phyloP scores from a whole-genome alignment of 2,888 invertebrate species.

The Amblyjoppa proteus region DNA sequence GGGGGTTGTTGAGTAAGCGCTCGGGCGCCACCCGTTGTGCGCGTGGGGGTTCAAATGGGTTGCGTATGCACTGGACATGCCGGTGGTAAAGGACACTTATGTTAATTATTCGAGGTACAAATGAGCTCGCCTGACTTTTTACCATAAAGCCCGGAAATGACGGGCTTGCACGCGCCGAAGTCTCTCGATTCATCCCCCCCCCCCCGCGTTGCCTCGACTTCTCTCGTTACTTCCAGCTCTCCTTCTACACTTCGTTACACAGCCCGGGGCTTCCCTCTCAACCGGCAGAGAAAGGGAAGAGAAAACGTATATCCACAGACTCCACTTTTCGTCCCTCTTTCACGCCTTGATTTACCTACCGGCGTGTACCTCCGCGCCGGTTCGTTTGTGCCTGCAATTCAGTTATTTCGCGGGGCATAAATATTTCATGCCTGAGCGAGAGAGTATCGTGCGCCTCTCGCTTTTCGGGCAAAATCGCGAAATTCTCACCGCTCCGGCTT shows the following conservation, averaged over 20 bases:
- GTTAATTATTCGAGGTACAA: slow-evolving; percentile 79
- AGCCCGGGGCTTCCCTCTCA: slow-evolving; percentile 24
- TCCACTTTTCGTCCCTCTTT: slow-evolving; percentile 66
- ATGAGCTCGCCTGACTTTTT: slow-evolving; percentile 78
- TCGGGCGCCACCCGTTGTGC: slow-evolving; percentile 28
- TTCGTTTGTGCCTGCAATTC: slow-evolving; percentile 79
- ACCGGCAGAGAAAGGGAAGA: slow-evolving; percentile 49
- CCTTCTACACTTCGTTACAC: slow-evolving; percentile 42
- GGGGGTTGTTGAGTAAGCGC: slow-evolving; percentile 40
- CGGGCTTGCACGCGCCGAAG: slow-evolving; percentile 73
- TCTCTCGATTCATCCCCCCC: slow-evolving; percentile 53
- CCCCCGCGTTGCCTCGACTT: slow-evolving; percentile 11
- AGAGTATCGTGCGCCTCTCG: slow-evolving; percentile 70
- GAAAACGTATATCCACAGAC: slow-evolving; percentile 50
- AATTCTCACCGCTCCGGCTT: slow-evolving; percentile 66
- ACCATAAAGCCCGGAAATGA: slow-evolving; percentile 74
- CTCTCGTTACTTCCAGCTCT: slow-evolving; percentile 24
- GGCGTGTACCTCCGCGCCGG: slow-evolving; percentile 47
- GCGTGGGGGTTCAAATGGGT: slow-evolving; percentile 25
- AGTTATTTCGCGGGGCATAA: slow-evolving; percentile 78
- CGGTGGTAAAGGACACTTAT: slow-evolving; percentile 71
- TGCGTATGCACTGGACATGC: slow-evolving; percentile 4
- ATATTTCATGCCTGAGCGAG: slow-evolving; percentile 77
- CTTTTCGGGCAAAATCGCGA: slow-evolving; percentile 50
- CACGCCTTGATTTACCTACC: slow-evolving; percentile 73